Conservation (phyloP, 2,888 invertebrate genomes). For the Drosophila prolongata region DNA sequence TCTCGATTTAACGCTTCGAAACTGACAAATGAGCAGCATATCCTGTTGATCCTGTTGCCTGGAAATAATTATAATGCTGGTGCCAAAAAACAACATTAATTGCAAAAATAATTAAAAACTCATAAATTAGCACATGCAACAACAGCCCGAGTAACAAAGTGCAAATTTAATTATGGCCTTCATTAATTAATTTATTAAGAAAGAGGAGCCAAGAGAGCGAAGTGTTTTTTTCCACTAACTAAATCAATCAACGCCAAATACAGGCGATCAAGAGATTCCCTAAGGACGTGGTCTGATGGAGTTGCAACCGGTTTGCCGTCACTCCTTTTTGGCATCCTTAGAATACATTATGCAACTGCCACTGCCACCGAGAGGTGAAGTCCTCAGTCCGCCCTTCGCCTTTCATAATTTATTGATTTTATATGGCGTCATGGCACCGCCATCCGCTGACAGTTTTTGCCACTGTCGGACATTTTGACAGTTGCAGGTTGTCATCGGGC, state of each 20-base stretch:
- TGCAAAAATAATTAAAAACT: slow-evolving; percentile 77
- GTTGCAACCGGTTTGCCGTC: slow-evolving; percentile 61
- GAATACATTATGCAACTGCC: slow-evolving; percentile 71
- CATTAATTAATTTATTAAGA: slow-evolving; percentile 77
- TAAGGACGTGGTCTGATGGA: slow-evolving; percentile 57
- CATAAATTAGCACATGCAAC: slow-evolving; percentile 65
- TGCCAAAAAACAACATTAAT: slow-evolving; percentile 56
- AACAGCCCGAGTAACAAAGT: slow-evolving; percentile 46
- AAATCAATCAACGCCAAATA: slow-evolving; percentile 80
- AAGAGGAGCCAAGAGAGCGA: slow-evolving; percentile 27
- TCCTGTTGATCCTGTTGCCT: slow-evolving; percentile 75
- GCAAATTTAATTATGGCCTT: slow-evolving; percentile 73
- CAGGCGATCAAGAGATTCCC: slow-evolving; percentile 53
- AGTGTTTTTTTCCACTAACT: slow-evolving; percentile 35
- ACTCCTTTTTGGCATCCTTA: slow-evolving; percentile 60
- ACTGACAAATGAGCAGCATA: slow-evolving; percentile 77
- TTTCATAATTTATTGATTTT: slow-evolving; percentile 79
- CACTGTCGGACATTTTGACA: slow-evolving; percentile 65
- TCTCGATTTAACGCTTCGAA: slow-evolving; percentile 65
- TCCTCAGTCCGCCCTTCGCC: slow-evolving; percentile 29
- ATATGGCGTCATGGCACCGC: slow-evolving; percentile 75
- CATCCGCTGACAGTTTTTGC: slow-evolving; percentile 76
- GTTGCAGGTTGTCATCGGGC: slow-evolving; percentile 55
- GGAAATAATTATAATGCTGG: slow-evolving; percentile 62
- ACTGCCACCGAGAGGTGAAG: slow-evolving; percentile 1